Percentiles rank a stretch among this genome's conserved stretches.
These are phyloP conservation scores for Scolopax rusticola DNA, from an alignment of 2,797 vertebrate species.

Conservation along the genomic window DNA sequence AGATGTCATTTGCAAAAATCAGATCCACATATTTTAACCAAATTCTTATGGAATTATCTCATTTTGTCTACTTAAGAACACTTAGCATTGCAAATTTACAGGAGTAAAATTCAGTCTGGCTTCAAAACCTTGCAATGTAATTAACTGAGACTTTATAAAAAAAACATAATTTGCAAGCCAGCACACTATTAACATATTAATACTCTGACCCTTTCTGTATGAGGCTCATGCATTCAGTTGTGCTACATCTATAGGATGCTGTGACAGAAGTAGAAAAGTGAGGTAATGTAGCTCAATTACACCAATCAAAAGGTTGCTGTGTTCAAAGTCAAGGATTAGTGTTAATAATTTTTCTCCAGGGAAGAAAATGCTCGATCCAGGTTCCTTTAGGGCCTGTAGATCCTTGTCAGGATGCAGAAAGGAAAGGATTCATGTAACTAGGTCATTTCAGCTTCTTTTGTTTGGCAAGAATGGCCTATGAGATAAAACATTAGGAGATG, in stretches of 20 bases:
- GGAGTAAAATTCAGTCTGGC: constrained; percentile 48
- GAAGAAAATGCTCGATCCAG: constrained; percentile 66
- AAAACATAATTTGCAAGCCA: constrained; percentile 61
- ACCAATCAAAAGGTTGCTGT: constrained; percentile 62
- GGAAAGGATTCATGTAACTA: constrained; percentile 55
- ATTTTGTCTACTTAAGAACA: constrained; percentile 52
- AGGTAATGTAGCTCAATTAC: constrained; percentile 66
- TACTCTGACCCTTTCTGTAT: constrained; percentile 67
- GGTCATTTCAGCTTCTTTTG: constrained; percentile 74
- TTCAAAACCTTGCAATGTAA: constrained; percentile 66
- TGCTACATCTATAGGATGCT: constrained; percentile 32
- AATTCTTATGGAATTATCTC: constrained; percentile 32
- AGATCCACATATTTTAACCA: constrained; percentile 29
- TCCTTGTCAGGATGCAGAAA: constrained; percentile 58
- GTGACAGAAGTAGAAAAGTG: constrained; percentile 52
- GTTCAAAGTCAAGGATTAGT: constrained; percentile 78
- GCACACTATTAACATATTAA: constrained; percentile 71
- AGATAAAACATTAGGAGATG: constrained; percentile 23
- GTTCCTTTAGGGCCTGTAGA: constrained; percentile 70
- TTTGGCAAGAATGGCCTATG: constrained; percentile 37
- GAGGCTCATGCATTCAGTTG: constrained; percentile 53
- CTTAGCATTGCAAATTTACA: constrained; percentile 55
- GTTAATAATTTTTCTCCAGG: constrained; percentile 78
- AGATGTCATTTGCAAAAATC: not conserved
- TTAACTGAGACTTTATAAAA: constrained; percentile 68